Evolutionary conservation across 2,888 invertebrate species (phyloP), one percentile per base, ranked within the genome.

Genomic region (Hirtodrosophila trivittata): DNA sequence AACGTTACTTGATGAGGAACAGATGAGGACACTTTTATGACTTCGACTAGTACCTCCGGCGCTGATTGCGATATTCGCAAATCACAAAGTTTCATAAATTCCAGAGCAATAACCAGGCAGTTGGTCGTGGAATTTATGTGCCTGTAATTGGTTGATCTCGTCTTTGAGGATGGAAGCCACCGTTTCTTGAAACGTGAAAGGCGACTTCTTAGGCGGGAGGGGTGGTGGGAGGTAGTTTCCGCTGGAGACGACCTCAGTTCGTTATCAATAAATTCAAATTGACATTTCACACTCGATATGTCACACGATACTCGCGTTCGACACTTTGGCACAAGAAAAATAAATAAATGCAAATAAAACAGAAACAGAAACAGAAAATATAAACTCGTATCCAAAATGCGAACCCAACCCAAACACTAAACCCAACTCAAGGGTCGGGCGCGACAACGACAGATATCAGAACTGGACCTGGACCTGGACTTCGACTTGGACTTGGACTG

Each of bases 191-290:
- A 28, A 28, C 25, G 6, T 25, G 28, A 32, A 37, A 47, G 56
- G 50, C 69, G 78, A 88, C 75, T 81, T 88, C 89, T n/a, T n/a
- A n/a, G n/a, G n/a, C n/a, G n/a, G n/a, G n/a, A n/a, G n/a, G n/a
- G n/a, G 16, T 37, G 9, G 12, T 14, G 37, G 4, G 16, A 13
- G 12, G 4, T 12, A 14, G 26, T 28, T 9, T 21, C 12, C 5
- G 16, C 25, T 21, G 37, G 37, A 47, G 56, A 54, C 69, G 78
- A 88, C 75, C 82, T 88, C 89, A 85, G 55, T 66, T 65, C 77
- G 77, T 89, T 89, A 89, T 89, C 89, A 88, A 89, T 89, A 89
- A 89, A 89, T 89, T 89, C 85, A 89, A 88, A 88, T 87, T 89
- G 89, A 89, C 89, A 89, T 78, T 89, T 89, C 89, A 89, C 89